These are phyloP conservation scores for Neolamprologus ventralis DNA, from an alignment of 2,113 vertebrate genomes.

Conservation along the genomic window DNA sequence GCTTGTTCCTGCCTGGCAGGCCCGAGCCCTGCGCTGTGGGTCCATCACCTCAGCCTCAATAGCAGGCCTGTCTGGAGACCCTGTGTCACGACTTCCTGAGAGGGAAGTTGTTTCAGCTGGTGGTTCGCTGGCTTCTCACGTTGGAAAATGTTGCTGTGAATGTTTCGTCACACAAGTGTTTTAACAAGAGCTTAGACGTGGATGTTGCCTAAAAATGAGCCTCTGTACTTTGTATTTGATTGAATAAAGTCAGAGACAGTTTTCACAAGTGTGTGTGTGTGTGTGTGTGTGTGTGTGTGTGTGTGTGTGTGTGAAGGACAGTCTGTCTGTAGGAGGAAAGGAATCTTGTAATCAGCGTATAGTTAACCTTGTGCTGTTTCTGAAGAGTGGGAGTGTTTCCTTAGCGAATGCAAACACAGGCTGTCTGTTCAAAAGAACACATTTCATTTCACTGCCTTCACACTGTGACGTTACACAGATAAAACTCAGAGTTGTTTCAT, in stretches of 20 bases:
- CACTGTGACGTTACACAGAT: background rate
- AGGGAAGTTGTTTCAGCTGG: slow-evolving; percentile 62
- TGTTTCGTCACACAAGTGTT: background rate
- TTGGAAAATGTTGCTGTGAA: background rate
- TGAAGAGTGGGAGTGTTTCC: slow-evolving; percentile 27
- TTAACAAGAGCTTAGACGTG: background rate
- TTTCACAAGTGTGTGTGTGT: background rate
- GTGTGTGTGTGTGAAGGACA: background rate
- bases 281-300: background rate
- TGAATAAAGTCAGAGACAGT: background rate
- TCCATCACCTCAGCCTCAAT: slow-evolving; percentile 31
- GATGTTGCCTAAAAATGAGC: background rate
- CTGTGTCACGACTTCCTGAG: slow-evolving; percentile 48
- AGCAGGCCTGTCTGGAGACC: slow-evolving; percentile 31
- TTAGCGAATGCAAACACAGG: background rate
- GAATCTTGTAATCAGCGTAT: slow-evolving; percentile 19
- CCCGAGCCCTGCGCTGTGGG: background rate
- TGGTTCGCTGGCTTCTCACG: background rate
- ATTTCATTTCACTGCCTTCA: background rate
- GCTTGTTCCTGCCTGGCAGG: slow-evolving; percentile 30
- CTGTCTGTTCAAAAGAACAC: background rate
- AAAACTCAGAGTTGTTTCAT: background rate
- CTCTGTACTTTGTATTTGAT: background rate
- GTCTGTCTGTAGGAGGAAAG: background rate
- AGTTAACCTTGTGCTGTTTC: slow-evolving; percentile 17